Evolutionary conservation across 30 jellyfish, hydroid and myxozoan genomes (phyloP).

Genomic region (Turritopsis rubra): DNA sequence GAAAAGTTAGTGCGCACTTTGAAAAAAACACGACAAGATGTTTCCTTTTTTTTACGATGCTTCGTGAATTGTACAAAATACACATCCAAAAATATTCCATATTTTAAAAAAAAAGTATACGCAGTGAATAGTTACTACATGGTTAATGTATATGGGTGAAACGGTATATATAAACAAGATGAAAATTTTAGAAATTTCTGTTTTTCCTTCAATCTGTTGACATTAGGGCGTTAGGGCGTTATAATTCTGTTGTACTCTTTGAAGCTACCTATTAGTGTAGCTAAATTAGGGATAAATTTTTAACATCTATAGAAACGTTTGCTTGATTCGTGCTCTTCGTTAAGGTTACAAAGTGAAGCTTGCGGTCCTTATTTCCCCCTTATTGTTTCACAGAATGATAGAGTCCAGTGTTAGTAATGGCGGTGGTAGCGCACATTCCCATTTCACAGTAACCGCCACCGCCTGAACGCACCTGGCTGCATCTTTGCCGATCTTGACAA

Average conservation of each 20-base stretch:
- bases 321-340: too few species aligned
- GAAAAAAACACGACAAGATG: neutral
- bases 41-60: neutral
- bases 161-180: neutral
- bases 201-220: too few species aligned
- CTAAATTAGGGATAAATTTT: too few species aligned
- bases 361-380: too few species aligned
- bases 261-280: too few species aligned
- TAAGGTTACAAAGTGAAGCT: too few species aligned
- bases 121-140: neutral
- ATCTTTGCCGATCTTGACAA: constrained; percentile 38
- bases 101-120: neutral
- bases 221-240: neutral
- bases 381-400: constrained; percentile 30
- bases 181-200: neutral
- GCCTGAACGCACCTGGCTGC: neutral
- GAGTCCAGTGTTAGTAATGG: constrained; percentile 73
- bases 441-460: constrained; percentile 63
- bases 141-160: neutral
- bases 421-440: constrained; percentile 99
- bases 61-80: neutral
- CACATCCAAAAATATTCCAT: neutral
- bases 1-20: too few species aligned
- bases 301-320: too few species aligned
- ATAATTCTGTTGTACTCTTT: too few species aligned